Evolutionary conservation across 2,113 vertebrate species (phyloP), one percentile per base, ranked within the genome.

Genomic region (Siphamia tubifer): DNA sequence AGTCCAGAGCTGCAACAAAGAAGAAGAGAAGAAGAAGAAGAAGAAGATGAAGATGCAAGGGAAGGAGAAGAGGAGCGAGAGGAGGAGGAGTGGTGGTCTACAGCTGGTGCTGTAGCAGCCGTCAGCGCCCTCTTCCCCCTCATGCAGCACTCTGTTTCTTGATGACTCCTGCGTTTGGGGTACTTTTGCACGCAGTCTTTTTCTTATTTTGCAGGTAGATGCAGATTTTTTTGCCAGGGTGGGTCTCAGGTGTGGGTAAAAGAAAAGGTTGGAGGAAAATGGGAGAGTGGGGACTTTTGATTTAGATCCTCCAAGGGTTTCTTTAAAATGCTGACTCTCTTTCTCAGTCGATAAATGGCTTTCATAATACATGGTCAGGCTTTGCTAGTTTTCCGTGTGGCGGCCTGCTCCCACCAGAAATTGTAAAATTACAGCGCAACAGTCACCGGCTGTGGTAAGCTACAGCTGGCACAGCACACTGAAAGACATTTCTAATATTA

Each of bases 131-230:
- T 55, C 70, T 68, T 72, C 57, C 77, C 45, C 79, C 72, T 61
- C 68, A 58, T 32, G 47, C 57, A 81, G 82, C 82, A 83, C 67
- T 77, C 68, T 57, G 53, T 79, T 91, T 92, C 86, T 85, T 92
- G 89, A 92, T 91, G 91, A 92, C 88, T 90, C 84, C 51, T 68
- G 82, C 38, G 4, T 84, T 89, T 77, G 54, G 66, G 71, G 54
- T 75, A 74, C 90, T 90, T 91, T 89, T 89, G 66, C 83, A 82
- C 64, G 55, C 49, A n/a, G 44, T 54, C 70, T 85, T 86, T n/a
- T 86, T 86, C 86, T 80, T 68, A 82, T 91, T 92, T 90, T 92
- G 91, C 91, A 84, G 79, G 76, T 87, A 86, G 78, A 82, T 88
- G 90, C 90, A 91, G 78, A 87, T 85, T 91, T 89, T 74, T 52